Percentiles rank a stretch among this genome's conserved stretches.
Evolutionary conservation across 2,797 vertebrate genomes (phyloP).

Genomic region (Bradypodion pumilum): DNA sequence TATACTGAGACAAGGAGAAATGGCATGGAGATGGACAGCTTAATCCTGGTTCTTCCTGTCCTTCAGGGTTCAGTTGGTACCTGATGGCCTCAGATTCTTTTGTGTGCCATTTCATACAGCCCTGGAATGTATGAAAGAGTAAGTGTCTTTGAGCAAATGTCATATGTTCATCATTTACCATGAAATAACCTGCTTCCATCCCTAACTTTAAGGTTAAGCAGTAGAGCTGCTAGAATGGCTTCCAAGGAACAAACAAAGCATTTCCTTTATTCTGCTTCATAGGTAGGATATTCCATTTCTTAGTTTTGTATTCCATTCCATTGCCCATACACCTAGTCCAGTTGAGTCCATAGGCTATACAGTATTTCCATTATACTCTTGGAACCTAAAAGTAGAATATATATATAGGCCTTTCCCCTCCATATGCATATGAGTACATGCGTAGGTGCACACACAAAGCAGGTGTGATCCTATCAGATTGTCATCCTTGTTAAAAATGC

Average conservation of each 20-base stretch:
- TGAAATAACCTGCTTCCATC: not conserved
- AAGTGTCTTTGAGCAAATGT: not conserved
- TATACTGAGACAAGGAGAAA: not conserved
- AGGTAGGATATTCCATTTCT: no score
- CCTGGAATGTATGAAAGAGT: not conserved
- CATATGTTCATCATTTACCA: not conserved
- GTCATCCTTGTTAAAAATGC: constrained; percentile 57
- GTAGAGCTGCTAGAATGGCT: not conserved
- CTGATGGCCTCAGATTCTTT: not conserved
- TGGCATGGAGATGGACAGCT: not conserved
- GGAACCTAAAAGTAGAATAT: no score
- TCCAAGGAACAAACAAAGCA: no score
- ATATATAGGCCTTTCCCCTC: constrained; percentile 52
- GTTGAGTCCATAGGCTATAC: no score
- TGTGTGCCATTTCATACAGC: not conserved
- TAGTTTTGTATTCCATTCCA: no score
- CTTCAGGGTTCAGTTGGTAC: not conserved
- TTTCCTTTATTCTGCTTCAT: no score
- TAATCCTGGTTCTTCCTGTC: not conserved
- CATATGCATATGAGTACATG: not conserved
- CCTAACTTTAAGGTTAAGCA: not conserved
- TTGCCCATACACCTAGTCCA: no score
- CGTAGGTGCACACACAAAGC: constrained; percentile 32
- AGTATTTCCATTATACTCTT: no score
- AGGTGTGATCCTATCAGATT: constrained; percentile 67